Conservation (phyloP, 2,888 invertebrate species). For the Andrena minutula region DNA sequence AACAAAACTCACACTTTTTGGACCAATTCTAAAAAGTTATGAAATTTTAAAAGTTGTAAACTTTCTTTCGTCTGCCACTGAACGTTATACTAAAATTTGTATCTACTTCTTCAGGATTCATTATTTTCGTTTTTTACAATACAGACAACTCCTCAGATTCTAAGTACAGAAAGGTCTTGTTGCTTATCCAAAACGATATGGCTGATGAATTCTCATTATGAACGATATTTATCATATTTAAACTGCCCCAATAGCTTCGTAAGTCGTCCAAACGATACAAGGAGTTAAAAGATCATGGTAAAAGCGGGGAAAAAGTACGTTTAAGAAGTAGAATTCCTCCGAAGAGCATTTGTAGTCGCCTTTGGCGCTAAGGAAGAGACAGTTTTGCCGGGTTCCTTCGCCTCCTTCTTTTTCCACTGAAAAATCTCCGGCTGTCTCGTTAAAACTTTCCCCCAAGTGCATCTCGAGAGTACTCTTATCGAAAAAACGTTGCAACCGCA, state of each 20-base stretch:
- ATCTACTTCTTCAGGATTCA: too few relatives aligned
- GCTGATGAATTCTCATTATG: not conserved
- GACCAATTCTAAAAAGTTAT: too few relatives aligned
- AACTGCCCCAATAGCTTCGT: not conserved
- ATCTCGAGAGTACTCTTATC: conserved; percentile 64
- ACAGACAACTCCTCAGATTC: too few relatives aligned
- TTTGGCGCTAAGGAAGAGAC: conserved; percentile 53
- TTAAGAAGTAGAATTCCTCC: conserved; percentile 37
- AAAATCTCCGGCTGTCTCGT: conserved; percentile 78
- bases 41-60: too few relatives aligned
- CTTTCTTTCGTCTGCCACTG: too few relatives aligned
- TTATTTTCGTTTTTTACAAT: too few relatives aligned
- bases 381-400: conserved; percentile 48
- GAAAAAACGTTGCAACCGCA: conserved; percentile 59
- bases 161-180: too few relatives aligned
- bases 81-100: too few relatives aligned
- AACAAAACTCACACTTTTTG: too few relatives aligned
- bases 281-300: conserved; percentile 63
- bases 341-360: conserved; percentile 51
- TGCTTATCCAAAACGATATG: too few relatives aligned
- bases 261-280: not conserved
- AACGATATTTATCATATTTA: not conserved
- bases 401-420: conserved; percentile 45
- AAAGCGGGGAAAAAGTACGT: conserved; percentile 32
- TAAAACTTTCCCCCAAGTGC: conserved; percentile 79